These are phyloP conservation scores for Podargus strigoides DNA, from an alignment of 2,797 vertebrate genomes.

Conservation along the genomic window DNA sequence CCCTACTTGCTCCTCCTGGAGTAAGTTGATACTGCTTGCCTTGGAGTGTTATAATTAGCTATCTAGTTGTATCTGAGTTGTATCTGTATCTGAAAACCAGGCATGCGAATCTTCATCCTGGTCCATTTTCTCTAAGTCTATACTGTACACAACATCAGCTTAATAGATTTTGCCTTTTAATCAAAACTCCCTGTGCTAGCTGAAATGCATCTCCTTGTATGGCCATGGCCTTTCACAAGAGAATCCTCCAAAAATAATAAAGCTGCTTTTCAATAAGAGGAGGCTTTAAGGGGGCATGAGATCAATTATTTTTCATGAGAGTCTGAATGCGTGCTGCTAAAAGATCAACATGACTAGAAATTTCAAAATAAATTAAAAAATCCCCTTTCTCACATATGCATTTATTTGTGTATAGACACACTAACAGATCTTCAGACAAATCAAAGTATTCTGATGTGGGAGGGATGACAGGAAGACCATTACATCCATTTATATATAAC, in stretches of 20 bases:
- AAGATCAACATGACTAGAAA: background rate
- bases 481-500: background rate
- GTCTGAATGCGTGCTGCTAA: background rate
- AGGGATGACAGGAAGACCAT: background rate
- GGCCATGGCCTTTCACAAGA: background rate
- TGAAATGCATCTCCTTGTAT: background rate
- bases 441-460: background rate
- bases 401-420: background rate
- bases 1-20: background rate
- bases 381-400: background rate
- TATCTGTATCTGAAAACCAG: background rate
- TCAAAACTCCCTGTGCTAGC: background rate
- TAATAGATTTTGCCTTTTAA: background rate
- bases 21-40: background rate
- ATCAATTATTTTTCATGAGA: background rate
- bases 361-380: background rate
- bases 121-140: background rate
- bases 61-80: background rate
- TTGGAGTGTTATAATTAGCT: background rate
- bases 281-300: background rate
- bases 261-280: background rate
- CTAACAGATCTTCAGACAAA: background rate
- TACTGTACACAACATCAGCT: background rate
- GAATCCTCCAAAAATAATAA: background rate
- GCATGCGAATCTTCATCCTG: background rate